Percentiles rank a stretch among this genome's conserved stretches.
Evolutionary conservation across 1,140 invertebrate species (phyloP).

Genomic region (Eufriesea mexicana): DNA sequence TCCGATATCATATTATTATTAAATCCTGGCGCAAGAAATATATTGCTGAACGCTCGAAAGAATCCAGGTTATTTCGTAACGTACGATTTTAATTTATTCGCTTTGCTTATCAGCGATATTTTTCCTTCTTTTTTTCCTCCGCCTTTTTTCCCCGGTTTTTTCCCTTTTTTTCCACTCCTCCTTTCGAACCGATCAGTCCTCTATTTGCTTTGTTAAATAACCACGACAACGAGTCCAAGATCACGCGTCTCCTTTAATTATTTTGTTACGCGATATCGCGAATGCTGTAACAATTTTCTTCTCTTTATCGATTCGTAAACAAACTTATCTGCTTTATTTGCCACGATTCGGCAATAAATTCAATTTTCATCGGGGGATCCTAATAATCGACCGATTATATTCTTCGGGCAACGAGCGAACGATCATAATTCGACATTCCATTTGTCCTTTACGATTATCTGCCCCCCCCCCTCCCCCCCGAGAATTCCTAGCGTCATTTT

Average conservation of each 20-base stretch:
- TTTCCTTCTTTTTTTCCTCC: slow-evolving; percentile 9
- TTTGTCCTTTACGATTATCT: not conserved
- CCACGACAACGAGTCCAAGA: not conserved
- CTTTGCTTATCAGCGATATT: slow-evolving; percentile 11
- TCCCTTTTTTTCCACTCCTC: not conserved
- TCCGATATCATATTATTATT: slow-evolving; percentile 64
- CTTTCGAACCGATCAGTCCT: not conserved
- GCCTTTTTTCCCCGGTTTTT: not conserved
- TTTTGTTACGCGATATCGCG: not conserved
- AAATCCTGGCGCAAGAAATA: slow-evolving; percentile 48
- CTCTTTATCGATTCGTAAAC: not conserved
- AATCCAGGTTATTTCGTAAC: slow-evolving; percentile 27
- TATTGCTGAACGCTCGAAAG: slow-evolving; percentile 28
- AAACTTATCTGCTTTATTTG: not conserved
- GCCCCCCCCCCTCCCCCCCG: not conserved
- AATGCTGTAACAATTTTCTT: not conserved
- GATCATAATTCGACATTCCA: not conserved
- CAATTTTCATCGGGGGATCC: not conserved
- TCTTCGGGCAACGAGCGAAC: not conserved
- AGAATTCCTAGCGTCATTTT: not conserved
- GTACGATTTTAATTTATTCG: slow-evolving; percentile 37
- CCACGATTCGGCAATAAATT: not conserved
- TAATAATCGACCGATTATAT: not conserved
- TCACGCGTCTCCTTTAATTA: not conserved
- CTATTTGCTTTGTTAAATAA: slow-evolving; percentile 4